These are phyloP conservation scores for Brachypterus glaber DNA, from an alignment of 2,888 invertebrate species.

Conservation along the genomic window DNA sequence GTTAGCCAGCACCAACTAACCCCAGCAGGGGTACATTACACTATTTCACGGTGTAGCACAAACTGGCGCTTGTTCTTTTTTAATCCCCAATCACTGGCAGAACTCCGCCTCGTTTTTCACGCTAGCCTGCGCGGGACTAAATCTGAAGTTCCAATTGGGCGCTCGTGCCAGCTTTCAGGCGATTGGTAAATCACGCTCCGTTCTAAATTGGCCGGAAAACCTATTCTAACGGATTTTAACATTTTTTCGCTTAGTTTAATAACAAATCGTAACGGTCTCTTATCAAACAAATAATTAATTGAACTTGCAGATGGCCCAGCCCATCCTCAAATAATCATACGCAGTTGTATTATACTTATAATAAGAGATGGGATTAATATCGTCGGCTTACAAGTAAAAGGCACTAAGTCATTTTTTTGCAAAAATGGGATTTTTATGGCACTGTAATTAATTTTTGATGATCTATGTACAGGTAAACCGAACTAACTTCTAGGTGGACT, in stretches of 20 bases:
- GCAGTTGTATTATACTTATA: too few relatives aligned
- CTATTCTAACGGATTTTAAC: constrained; percentile 29
- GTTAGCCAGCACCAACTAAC: constrained; percentile 25
- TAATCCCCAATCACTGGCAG: constrained; percentile 30
- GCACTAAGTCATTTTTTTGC: too few relatives aligned
- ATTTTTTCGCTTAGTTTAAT: constrained; percentile 20
- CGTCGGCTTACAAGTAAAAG: too few relatives aligned
- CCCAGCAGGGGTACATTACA: constrained; percentile 23
- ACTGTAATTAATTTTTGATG: too few relatives aligned
- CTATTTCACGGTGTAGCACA: constrained; percentile 11
- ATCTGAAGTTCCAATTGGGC: constrained; percentile 5
- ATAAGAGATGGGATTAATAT: too few relatives aligned
- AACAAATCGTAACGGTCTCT: constrained; percentile 26
- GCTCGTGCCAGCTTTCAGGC: constrained; percentile 16
- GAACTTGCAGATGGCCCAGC: constrained; percentile 35
- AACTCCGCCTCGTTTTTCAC: constrained; percentile 30
- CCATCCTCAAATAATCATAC: too few relatives aligned
- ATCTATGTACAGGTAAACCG: too few relatives aligned
- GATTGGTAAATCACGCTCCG: constrained; percentile 31
- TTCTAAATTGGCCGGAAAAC: constrained; percentile 28
- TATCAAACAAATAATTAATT: constrained; percentile 29
- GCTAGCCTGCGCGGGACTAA: constrained; percentile 33
- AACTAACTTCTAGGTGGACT: too few relatives aligned
- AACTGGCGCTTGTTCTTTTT: constrained; percentile 15
- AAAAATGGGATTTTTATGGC: too few relatives aligned